Conservation (phyloP, 2,113 vertebrate genomes). For the Eudorcas thomsonii region DNA sequence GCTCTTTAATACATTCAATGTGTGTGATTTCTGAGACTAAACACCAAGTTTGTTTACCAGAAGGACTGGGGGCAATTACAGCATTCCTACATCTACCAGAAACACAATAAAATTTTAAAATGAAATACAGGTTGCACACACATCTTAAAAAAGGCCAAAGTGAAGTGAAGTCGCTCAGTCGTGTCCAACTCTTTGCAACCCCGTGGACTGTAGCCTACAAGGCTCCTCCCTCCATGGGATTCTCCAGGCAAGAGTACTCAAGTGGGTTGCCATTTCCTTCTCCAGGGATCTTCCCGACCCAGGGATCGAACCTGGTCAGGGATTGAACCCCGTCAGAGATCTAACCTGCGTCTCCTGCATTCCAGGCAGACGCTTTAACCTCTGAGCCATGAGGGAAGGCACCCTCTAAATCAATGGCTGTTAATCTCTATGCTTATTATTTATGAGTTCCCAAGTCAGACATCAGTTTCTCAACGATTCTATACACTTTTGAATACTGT, state of each 20-base stretch:
- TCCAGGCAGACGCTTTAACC: too few species aligned
- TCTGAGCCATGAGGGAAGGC: too few species aligned
- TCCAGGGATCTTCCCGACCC: too few species aligned
- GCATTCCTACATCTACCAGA: not conserved
- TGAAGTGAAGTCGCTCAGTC: too few species aligned
- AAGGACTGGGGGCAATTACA: conserved; percentile 7
- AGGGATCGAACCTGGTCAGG: too few species aligned
- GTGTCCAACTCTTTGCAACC: too few species aligned
- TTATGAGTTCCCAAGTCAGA: not conserved
- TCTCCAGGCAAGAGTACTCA: too few species aligned
- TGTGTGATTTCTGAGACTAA: conserved; percentile 59
- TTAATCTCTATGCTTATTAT: not conserved
- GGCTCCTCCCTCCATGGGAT: too few species aligned
- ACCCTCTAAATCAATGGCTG: not conserved
- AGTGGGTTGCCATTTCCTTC: too few species aligned
- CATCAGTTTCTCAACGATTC: not conserved
- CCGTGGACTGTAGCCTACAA: too few species aligned
- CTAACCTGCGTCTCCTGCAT: too few species aligned
- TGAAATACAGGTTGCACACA: not conserved
- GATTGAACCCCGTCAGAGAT: too few species aligned
- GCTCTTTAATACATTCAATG: conserved; percentile 18
- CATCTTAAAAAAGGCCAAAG: not conserved
- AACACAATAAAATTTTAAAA: conserved; percentile 27
- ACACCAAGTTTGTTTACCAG: conserved; percentile 49
- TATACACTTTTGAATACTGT: not conserved